Evolutionary conservation across 2,797 vertebrate genomes (phyloP).

Genomic region (Urophycis tenuis): DNA sequence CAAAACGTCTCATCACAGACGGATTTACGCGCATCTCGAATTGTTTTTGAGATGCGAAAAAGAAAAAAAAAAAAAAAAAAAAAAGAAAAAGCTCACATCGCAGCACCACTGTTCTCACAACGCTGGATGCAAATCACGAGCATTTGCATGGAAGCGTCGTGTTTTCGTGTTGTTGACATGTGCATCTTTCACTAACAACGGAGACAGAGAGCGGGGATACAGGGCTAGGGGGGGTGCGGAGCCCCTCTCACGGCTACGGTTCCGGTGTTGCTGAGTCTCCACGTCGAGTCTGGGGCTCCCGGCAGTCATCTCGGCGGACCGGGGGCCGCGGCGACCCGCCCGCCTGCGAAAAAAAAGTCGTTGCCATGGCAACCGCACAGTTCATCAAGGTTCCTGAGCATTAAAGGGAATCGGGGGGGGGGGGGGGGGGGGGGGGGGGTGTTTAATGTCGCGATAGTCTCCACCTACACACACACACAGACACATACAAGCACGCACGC

Average conservation of each 20-base stretch:
- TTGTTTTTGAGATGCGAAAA: not conserved
- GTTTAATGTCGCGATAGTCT: conserved; percentile 20
- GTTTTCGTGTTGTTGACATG: not conserved
- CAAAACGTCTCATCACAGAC: not conserved
- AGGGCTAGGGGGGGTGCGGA: not conserved
- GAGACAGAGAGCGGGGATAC: not conserved
- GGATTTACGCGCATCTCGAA: not conserved
- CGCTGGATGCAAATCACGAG: not conserved
- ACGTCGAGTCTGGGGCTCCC: conserved; percentile 41
- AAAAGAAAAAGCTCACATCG: too few species aligned
- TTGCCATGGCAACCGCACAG: conserved; percentile 69
- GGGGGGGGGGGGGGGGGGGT: not conserved
- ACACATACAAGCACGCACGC: conserved; percentile 5
- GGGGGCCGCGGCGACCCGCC: conserved; percentile 51
- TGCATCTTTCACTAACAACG: not conserved
- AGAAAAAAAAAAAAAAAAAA: not conserved
- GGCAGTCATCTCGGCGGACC: conserved; percentile 38
- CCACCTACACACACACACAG: conserved; percentile 7
- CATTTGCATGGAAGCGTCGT: not conserved
- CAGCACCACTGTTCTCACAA: too few species aligned
- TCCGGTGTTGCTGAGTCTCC: conserved; percentile 28
- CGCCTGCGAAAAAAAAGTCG: conserved; percentile 60
- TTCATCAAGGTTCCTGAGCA: conserved; percentile 68
- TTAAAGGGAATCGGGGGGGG: conserved; percentile 42
- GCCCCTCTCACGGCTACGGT: not conserved